Evolutionary conservation across 35 echinoderm and acorn worm species (phyloP).

Genomic region (Heliocidaris erythrogramma): DNA sequence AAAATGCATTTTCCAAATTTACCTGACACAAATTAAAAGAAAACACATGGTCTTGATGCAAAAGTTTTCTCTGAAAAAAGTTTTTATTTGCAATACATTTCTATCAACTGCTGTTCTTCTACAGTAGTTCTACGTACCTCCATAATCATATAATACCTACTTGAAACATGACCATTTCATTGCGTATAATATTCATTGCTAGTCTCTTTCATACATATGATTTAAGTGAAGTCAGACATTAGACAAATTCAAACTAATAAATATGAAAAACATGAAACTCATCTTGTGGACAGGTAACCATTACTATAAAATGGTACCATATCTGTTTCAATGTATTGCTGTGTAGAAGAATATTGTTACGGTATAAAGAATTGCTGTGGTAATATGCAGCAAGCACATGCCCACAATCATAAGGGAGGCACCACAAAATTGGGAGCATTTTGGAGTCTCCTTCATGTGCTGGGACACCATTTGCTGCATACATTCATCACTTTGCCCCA

Average conservation of each 20-base stretch:
- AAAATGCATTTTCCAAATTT: neutral
- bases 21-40: neutral
- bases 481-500: neutral
- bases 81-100: conserved; percentile 2
- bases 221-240: neutral
- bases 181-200: neutral
- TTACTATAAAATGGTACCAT: neutral
- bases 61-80: neutral
- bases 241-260: neutral
- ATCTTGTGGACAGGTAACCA: neutral
- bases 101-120: neutral
- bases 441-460: neutral
- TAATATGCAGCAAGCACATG: neutral
- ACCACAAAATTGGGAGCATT: neutral
- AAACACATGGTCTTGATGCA: neutral
- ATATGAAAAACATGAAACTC: neutral
- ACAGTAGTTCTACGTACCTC: neutral
- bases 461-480: neutral
- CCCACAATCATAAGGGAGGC: neutral
- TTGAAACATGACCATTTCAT: neutral
- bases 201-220: neutral
- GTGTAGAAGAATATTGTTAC: neutral
- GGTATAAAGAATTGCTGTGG: neutral
- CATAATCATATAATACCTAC: neutral
- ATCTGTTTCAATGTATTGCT: neutral